Percentiles rank a stretch among this genome's conserved stretches.
phyloP scores from a whole-genome alignment of 53 echinoderm and acorn worm species.

The Apostichopus leukothele region DNA sequence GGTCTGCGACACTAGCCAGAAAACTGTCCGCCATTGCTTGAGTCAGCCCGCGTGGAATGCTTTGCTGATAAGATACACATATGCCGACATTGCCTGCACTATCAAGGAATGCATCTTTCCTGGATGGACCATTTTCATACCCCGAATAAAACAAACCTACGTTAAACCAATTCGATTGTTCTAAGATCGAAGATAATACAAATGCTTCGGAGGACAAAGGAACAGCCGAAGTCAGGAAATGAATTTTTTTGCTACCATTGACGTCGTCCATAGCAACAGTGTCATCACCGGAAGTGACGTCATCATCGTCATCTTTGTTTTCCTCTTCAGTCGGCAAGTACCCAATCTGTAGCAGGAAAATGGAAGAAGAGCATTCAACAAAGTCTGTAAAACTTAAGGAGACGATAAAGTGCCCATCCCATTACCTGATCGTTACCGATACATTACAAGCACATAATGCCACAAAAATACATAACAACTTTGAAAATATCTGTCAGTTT shows the following conservation, averaged over 20 bases:
- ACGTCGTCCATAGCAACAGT: not conserved
- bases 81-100: not conserved
- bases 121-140: slow-evolving; percentile 18
- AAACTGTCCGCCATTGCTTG: slow-evolving; percentile 16
- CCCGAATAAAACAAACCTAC: slow-evolving; percentile 26
- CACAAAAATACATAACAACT: not conserved
- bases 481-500: not conserved
- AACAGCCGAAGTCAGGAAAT: not conserved
- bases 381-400: too few species aligned
- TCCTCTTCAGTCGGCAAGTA: slow-evolving; percentile 16
- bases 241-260: not conserved
- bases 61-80: slow-evolving; percentile 6
- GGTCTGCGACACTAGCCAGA: not conserved
- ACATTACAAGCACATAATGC: too few species aligned
- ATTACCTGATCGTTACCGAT: too few species aligned
- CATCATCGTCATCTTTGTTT: too few species aligned
- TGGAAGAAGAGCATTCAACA: too few species aligned
- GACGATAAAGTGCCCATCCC: too few species aligned
- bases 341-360: not conserved
- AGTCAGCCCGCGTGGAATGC: not conserved
- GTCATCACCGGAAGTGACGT: too few species aligned
- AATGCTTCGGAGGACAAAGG: slow-evolving; percentile 8
- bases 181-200: not conserved
- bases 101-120: slow-evolving; percentile 4
- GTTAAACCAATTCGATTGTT: not conserved